Base-by-base conservation (phyloP, 2,888 invertebrate genomes). In the Phania funesta region DNA sequence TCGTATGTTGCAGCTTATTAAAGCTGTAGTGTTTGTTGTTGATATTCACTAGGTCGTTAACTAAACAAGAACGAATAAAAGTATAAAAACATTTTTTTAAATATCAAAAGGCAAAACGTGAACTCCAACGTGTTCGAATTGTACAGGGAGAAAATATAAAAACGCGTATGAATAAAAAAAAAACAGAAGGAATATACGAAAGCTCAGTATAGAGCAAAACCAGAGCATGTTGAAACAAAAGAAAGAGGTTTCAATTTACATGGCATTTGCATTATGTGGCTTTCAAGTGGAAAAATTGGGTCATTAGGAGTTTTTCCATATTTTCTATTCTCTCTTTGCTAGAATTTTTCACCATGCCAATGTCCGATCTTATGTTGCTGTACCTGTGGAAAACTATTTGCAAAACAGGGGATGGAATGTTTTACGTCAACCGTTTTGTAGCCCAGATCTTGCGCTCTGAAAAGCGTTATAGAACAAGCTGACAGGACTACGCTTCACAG, bases 211-310 rank as follows among this genome's bases (percentile, higher is more conserved):
- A 35, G 18, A 65, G n/a, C 9, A 32, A 44, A 58, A 75, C 9
- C 26, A 20, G n/a, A n/a, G 16, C 7, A 38, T 56, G 24, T 26
- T 11, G 0, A 67, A 67, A 74, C 64, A 74, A 74, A 46, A 75
- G 58, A 46, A 58, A 56, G 32, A 29, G 67, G 22, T 68, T 76
- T 76, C 52, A 29, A 76, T 60, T 76, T 68, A 60, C 67, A 50
- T 75, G 32, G 64, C 38, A 64, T 78, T 78, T 78, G 56, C 77
- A 78, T 78, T 70, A 64, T 78, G 70, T 38, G 62, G 76, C 29
- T 70, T 56, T 64, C 54, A 56, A 78, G 64, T 64, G 64, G 54
- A 48, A 71, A 78, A 78, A 78, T 64, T 62, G 54, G 62, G 70
- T 70, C 76, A 70, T 64, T 56, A 62, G 20, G 26, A 64, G 48